phyloP scores from a whole-genome alignment of 2,797 vertebrate genomes.

The Lepilemur ruficaudatus region DNA sequence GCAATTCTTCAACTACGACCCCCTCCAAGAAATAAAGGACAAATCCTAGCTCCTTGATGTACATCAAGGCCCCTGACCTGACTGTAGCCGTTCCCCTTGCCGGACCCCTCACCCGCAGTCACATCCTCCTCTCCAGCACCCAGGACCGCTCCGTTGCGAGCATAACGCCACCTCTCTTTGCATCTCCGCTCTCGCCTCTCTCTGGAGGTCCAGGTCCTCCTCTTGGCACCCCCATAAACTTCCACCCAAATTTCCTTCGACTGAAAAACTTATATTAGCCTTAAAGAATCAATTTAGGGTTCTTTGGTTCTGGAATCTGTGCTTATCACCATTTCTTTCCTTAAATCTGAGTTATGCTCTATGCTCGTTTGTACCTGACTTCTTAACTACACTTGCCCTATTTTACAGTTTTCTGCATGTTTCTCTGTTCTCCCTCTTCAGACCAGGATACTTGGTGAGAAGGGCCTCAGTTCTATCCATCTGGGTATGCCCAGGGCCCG shows the following conservation, averaged over 20 bases:
- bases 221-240: neutral
- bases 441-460: neutral
- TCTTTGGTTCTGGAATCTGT: neutral
- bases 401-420: too few species aligned
- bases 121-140: neutral
- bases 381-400: rapidly evolving
- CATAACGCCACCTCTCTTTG: rapidly evolving
- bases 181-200: rapidly evolving
- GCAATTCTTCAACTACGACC: neutral
- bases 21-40: neutral
- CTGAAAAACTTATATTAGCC: rapidly evolving
- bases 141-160: rapidly evolving
- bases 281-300: neutral
- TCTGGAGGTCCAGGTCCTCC: neutral
- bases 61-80: rapidly evolving
- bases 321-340: rapidly evolving
- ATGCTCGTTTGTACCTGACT: rapidly evolving
- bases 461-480: too few species aligned
- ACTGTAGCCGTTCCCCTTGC: rapidly evolving
- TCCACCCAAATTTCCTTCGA: too few species aligned
- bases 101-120: rapidly evolving
- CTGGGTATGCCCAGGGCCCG: rapidly evolving
- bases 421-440: neutral
- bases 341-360: neutral
- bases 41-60: neutral